These are phyloP conservation scores for Vollenhovia emeryi DNA, from an alignment of 1,140 invertebrate genomes.

Conservation along the genomic window DNA sequence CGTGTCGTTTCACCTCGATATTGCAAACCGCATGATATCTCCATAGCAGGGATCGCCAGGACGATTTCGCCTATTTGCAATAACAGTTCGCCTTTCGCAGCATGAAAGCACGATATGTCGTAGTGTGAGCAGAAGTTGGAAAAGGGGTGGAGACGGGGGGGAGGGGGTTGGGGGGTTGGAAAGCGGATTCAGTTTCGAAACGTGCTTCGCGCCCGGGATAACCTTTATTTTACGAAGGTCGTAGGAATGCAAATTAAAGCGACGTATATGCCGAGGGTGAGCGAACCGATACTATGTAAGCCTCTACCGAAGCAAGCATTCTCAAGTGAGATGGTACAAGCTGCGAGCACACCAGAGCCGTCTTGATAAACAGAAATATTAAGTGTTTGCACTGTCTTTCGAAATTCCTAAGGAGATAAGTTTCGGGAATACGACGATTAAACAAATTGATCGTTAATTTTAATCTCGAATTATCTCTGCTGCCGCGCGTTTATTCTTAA, in stretches of 20 bases:
- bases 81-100: conserved; percentile 74
- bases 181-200: conserved; percentile 77
- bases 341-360: not conserved
- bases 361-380: conserved; percentile 17
- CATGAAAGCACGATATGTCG: conserved; percentile 70
- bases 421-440: not conserved
- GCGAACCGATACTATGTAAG: conserved; percentile 54
- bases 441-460: not conserved
- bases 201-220: conserved; percentile 78
- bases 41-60: conserved; percentile 68
- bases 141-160: not conserved
- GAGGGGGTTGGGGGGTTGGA: not conserved
- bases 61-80: conserved; percentile 80
- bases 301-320: conserved; percentile 35
- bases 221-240: conserved; percentile 79
- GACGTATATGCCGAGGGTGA: conserved; percentile 52
- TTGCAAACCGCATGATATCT: conserved; percentile 75
- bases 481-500: not conserved
- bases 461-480: conserved; percentile 1
- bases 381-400: not conserved
- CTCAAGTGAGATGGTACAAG: conserved; percentile 16
- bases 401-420: not conserved
- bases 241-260: conserved; percentile 80
- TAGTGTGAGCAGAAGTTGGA: conserved; percentile 27
- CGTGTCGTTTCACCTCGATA: conserved; percentile 66